Base-by-base conservation (phyloP, 2,113 vertebrate species). In the Dascyllus trimaculatus region DNA sequence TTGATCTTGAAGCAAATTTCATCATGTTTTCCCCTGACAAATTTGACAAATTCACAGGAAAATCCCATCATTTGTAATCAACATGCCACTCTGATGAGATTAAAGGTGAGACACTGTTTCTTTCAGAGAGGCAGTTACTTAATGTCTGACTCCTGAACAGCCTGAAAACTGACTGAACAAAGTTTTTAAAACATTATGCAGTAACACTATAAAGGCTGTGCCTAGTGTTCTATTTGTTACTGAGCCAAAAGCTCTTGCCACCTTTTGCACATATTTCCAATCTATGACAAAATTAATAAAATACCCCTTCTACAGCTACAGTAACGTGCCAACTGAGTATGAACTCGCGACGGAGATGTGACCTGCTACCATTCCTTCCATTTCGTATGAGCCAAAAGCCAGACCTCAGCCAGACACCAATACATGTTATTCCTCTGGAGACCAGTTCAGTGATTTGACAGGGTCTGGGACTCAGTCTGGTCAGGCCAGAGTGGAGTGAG, bases 1-100 rank as follows among this genome's bases (percentile, higher is more conserved):
- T 87, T 81, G 80, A 86, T 74, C 67, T 70, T 62, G 22, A 72
- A 62, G 67, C 56, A 70, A 62, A 82, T 63, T 62, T 80, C 70
- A 68, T 88, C 85, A 80, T 88, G 85, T 88, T 90, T 93, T 90
- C 76, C 88, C 68, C 70, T 84, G 84, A 88, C 81, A 87, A 67
- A 81, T 87, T 75, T 92, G 86, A 92, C 87, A 91, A 91, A 92
- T 93, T 71, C 49, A 79, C 88, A 90, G 89, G 85, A 88, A 90
- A 91, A 80, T 71, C 65, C 75, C 80, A 77, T 92, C 86, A 89
- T 85, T 92, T 89, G 86, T 85, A 81, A 88, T 88, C 81, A 84
- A 68, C 76, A 21, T 68, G 65, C 69, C 73, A 48, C 80, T 68
- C 76, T 75, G 83, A 78, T 79, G 82, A 91, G 91, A 91, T 94